Conservation (phyloP, 1,140 invertebrate genomes). For the Drosophila yakuba region DNA sequence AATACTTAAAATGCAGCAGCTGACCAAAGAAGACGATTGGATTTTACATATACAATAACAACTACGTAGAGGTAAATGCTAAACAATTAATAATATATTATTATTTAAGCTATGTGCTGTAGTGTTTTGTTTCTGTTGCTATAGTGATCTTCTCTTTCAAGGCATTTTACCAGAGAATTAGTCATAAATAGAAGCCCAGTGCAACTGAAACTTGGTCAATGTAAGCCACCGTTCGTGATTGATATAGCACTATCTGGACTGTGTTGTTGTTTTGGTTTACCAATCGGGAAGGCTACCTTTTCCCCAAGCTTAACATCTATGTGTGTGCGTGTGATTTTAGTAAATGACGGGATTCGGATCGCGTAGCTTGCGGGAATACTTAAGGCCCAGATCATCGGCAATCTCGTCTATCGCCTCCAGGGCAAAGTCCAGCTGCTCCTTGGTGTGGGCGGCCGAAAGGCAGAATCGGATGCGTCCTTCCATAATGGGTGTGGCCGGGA, state of each 20-base stretch:
- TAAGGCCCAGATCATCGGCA: conserved; percentile 89
- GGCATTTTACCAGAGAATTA: conserved; percentile 8
- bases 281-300: conserved; percentile 9
- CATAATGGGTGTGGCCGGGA: conserved; percentile 98
- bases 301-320: conserved; percentile 16
- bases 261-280: conserved; percentile 16
- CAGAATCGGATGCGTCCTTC: conserved; percentile 98
- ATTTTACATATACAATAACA: conserved; percentile 57
- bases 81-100: conserved; percentile 45
- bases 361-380: conserved; percentile 89
- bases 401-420: conserved; percentile 90
- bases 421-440: conserved; percentile 97
- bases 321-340: conserved; percentile 42
- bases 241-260: conserved; percentile 14
- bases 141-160: neutral
- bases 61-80: conserved; percentile 42
- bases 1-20: conserved; percentile 27
- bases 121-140: conserved; percentile 15
- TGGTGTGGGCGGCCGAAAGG: conserved; percentile 97
- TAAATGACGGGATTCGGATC: conserved; percentile 87
- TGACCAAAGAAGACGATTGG: conserved; percentile 24
- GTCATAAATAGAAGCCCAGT: conserved; percentile 30
- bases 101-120: conserved; percentile 34
- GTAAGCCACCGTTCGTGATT: conserved; percentile 1
- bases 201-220: conserved; percentile 4